Percentiles rank a stretch among this genome's conserved stretches.
phyloP scores from a whole-genome alignment of 2,888 invertebrate genomes.

The Plebejus melissa region DNA sequence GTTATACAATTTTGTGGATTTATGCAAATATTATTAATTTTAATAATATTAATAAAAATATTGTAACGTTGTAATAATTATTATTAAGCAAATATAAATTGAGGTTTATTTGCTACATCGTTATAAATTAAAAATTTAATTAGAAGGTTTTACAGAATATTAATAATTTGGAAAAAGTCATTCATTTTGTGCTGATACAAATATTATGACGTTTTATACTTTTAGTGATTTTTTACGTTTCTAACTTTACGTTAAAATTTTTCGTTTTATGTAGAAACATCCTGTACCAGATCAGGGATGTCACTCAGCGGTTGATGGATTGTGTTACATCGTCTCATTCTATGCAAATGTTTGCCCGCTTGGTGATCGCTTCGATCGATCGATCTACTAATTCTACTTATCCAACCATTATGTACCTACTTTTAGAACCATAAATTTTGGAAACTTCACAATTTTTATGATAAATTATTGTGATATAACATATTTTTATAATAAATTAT shows the following conservation, averaged over 20 bases:
- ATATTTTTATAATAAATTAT: neutral
- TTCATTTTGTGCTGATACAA: too few relatives aligned
- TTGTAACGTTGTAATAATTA: too few relatives aligned
- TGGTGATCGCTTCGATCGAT: conserved; percentile 55
- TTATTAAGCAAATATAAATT: too few relatives aligned
- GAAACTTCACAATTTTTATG: neutral
- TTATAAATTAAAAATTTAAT: too few relatives aligned
- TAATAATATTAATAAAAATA: too few relatives aligned
- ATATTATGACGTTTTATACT: too few relatives aligned
- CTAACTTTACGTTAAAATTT: neutral
- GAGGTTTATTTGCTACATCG: too few relatives aligned
- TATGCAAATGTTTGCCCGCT: conserved; percentile 74
- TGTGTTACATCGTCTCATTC: conserved; percentile 57
- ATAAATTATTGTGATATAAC: neutral
- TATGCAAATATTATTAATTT: too few relatives aligned
- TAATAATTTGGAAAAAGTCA: too few relatives aligned
- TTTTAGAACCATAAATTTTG: neutral
- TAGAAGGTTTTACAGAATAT: too few relatives aligned
- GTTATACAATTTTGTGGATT: neutral
- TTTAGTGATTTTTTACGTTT: too few relatives aligned
- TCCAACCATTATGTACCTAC: neutral
- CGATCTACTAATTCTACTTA: conserved; percentile 47
- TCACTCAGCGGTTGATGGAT: conserved; percentile 57
- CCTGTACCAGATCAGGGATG: conserved; percentile 48
- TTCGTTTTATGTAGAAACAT: conserved; percentile 37